Percentiles rank a stretch among this genome's conserved stretches.
Evolutionary conservation across 2,797 vertebrate genomes (phyloP).

Genomic region (Nyctibius grandis): DNA sequence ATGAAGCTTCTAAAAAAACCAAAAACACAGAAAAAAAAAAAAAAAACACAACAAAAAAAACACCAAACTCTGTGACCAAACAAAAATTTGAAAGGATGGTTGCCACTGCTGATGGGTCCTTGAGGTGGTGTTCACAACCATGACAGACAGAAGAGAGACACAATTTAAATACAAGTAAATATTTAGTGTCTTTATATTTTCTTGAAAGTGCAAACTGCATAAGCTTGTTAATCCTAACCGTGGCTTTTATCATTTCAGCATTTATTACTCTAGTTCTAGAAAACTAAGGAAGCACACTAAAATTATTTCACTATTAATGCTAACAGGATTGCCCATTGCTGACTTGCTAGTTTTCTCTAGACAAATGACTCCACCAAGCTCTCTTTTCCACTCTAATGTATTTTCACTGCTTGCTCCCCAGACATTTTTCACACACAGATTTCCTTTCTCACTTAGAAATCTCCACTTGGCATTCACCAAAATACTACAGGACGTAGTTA

Average conservation of each 20-base stretch:
- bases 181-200: neutral
- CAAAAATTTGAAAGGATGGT: neutral
- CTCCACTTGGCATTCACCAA: neutral
- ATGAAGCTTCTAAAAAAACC: neutral
- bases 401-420: neutral
- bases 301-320: neutral
- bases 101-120: neutral
- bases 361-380: neutral
- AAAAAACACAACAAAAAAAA: too few species aligned
- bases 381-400: neutral
- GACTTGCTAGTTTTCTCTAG: neutral
- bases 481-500: neutral
- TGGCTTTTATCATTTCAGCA: neutral
- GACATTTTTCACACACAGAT: neutral
- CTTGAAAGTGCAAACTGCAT: neutral
- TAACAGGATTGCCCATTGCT: neutral
- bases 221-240: neutral
- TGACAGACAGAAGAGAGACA: neutral
- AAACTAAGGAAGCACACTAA: neutral
- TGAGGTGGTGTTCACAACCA: neutral
- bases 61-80: neutral
- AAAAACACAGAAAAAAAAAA: neutral
- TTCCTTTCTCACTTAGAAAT: neutral
- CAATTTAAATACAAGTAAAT: neutral
- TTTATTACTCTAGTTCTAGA: neutral